Conservation (phyloP, 2,113 vertebrate genomes). For the Pitta sordida region DNA sequence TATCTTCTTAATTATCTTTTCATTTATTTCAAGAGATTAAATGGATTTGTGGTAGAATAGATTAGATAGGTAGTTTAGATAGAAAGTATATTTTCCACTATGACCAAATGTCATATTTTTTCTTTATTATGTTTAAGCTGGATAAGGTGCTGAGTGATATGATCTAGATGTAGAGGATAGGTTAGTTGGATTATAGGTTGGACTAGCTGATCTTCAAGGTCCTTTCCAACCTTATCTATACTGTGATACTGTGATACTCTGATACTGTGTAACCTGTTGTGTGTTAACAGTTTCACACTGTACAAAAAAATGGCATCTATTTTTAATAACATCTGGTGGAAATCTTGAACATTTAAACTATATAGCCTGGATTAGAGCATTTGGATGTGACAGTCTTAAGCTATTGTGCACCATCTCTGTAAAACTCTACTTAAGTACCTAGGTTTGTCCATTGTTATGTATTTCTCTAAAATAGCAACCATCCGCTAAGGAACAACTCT, state of each 20-base stretch:
- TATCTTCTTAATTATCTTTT: background rate
- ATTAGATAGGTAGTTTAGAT: too few relatives aligned
- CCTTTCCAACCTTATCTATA: too few relatives aligned
- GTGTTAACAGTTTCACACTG: background rate
- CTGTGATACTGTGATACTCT: too few relatives aligned
- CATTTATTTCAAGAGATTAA: background rate
- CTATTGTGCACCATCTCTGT: background rate
- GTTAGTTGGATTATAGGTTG: too few relatives aligned
- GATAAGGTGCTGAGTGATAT: too few relatives aligned
- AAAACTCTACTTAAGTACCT: background rate
- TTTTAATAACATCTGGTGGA: background rate
- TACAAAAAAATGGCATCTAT: background rate
- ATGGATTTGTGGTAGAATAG: background rate
- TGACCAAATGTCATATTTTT: background rate
- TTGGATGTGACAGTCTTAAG: background rate
- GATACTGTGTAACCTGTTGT: slow-evolving; percentile 10
- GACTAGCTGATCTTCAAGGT: too few relatives aligned
- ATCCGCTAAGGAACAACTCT: background rate
- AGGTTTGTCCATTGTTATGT: background rate
- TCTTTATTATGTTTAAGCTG: too few relatives aligned
- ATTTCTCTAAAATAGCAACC: background rate
- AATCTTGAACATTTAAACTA: background rate
- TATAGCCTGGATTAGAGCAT: background rate
- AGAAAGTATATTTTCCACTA: background rate
- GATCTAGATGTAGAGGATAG: too few relatives aligned